A percentile compares a stretch with the other conserved stretches of the same genome.
phyloP scores from a whole-genome alignment of 1,140 invertebrate genomes.

The Penaeus japonicus region DNA sequence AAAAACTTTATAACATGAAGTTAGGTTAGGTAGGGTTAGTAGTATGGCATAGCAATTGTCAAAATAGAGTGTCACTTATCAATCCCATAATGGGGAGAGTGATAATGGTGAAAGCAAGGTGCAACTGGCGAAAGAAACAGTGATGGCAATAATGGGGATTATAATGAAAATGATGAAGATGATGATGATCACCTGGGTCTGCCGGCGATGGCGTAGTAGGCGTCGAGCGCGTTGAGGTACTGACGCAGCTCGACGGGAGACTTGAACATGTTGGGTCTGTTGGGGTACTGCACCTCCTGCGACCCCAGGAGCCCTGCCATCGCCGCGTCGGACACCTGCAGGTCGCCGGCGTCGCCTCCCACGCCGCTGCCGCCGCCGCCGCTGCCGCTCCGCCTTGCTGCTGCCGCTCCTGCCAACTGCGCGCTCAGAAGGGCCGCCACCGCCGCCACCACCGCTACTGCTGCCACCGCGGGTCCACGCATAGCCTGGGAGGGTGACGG shows the following conservation, averaged over 20 bases:
- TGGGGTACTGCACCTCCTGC: slow-evolving; percentile 38
- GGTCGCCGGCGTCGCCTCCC: not conserved
- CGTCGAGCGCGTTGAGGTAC: slow-evolving; percentile 53
- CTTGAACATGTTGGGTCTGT: slow-evolving; percentile 46
- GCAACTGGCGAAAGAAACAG: no score
- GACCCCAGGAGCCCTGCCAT: slow-evolving; percentile 33
- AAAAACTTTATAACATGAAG: no score
- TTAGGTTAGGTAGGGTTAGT: no score
- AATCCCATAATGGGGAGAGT: no score
- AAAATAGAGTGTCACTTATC: no score
- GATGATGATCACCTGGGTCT: slow-evolving; percentile 34
- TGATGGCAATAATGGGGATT: no score
- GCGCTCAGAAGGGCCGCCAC: not conserved
- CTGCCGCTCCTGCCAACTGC: not conserved
- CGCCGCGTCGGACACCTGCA: slow-evolving; percentile 34
- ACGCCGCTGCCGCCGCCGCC: not conserved
- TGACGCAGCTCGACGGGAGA: slow-evolving; percentile 37
- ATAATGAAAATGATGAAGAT: no score
- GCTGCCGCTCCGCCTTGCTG: not conserved
- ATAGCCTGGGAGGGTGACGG: not conserved
- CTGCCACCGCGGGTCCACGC: not conserved
- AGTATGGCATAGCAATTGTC: no score
- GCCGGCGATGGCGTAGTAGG: slow-evolving; percentile 52
- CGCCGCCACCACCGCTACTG: slow-evolving; percentile 21
- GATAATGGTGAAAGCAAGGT: no score